Evolutionary conservation across 1,140 invertebrate species (phyloP), one percentile per base, ranked within the genome.

Genomic region (Heliothis virescens): DNA sequence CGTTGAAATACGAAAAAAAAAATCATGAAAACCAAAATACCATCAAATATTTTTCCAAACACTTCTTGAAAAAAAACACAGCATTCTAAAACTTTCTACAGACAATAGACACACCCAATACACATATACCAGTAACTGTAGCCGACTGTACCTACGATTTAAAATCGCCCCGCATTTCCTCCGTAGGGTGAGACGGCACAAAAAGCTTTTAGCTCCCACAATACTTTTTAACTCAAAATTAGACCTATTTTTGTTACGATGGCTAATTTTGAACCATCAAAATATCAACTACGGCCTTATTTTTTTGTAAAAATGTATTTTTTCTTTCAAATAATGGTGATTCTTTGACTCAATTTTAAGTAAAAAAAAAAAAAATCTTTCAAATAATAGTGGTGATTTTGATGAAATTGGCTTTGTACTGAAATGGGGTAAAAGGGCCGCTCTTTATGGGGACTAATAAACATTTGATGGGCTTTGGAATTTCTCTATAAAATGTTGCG

Each of bases 131-230:
- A 41, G 34, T 9, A 41, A 41, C 7, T 48, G 65, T 55, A 2
- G 9, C 63, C 34, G 41, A 67, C 75, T 80, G 82, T 83, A 83
- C 52, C 52, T 13, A 55, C 82, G 73, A 15, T 82, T 84, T 79
- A 84, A 84, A 84, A 84, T 82, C 73, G 75, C 73, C 69, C 82
- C 74, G 62, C 77, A 69, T 73, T 83, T 84, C 82, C 80, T 84
- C 76, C 11, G n/a, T 41, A 76, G 80, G 80, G 82, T 83, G 82
- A 83, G 62, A 79, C 15, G 75, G 75, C 82, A 81, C 9, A 81
- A 79, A 84, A 84, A 82, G 82, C 82, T 84, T 84, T 84, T 82
- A 84, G 60, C 65, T 29, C 48, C 34, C 71, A 78, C 74, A 79
- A 84, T 79, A 76, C 82, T 73, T 79, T 74, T 79, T 60, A 59